Base-by-base conservation (phyloP, 2,888 invertebrate genomes). In the Aquatica leii region DNA sequence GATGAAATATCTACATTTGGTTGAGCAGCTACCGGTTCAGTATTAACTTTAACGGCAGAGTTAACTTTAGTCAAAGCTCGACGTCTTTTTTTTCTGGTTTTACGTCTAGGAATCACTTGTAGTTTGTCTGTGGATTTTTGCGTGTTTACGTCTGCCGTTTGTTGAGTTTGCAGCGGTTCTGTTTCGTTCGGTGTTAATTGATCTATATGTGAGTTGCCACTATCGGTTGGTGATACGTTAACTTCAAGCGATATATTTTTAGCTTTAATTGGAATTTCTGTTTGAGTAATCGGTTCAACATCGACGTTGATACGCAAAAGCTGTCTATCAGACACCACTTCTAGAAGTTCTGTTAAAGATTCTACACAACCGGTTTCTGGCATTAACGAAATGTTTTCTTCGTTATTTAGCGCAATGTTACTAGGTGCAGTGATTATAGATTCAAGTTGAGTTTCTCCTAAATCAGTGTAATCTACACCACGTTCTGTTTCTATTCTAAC, bases 31-130 rank as follows among this genome's bases (percentile, higher is more conserved):
- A 6, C 1, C n/a, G 50, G 37, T 17, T 24, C 24, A 24, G 24
- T 24, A 24, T 50, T 24, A 11, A 8, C 35, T 37, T 34, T 15
- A 14, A 15, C 17, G 4, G 46, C 18, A 18, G 24, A 24, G 6
- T 46, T 46, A 18, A 20, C 11, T 18, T 46, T 57, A 5, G 14
- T 31, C 20, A 34, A 40, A 9, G 59, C 59, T 12, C 55, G 62
- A 46, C 46, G 43, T 46, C 53, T 67, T 62, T 62, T 63, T 53
- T 52, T 55, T 54, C 53, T 58, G n/a, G 55, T 66, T 53, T 58
- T 69, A 24, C 53, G 51, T 37, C 24, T 59, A 11, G 59, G 65
- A 43, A 52, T 34, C 11, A 14, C 43, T 24, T 15, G 14, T 34
- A 43, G 18, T 20, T 17, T 52, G 9, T 59, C 52, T 20, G n/a